Evolutionary conservation across 2,113 vertebrate genomes (phyloP).

Genomic region (Butorides virescens): DNA sequence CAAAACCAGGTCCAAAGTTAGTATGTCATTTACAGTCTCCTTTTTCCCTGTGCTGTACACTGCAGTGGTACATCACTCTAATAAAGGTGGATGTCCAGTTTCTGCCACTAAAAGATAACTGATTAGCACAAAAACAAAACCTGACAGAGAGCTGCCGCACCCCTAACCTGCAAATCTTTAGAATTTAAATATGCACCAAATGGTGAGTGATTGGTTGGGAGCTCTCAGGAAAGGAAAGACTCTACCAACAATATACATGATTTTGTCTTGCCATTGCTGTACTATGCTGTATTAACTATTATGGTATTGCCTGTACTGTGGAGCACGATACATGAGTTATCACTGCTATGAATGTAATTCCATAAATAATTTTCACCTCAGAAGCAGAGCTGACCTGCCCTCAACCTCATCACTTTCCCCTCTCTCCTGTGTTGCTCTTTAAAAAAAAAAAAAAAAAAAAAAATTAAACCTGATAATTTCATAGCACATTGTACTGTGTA

Average conservation of each 20-base stretch:
- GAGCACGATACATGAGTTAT: background rate
- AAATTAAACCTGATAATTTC: background rate
- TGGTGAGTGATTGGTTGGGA: fast-evolving
- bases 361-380: background rate
- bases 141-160: background rate
- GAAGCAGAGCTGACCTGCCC: background rate
- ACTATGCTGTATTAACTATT: fast-evolving
- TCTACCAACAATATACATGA: background rate
- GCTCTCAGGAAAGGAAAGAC: background rate
- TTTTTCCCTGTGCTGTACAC: background rate
- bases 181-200: background rate
- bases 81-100: background rate
- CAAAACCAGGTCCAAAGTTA: background rate
- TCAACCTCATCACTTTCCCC: background rate
- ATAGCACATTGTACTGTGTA: background rate
- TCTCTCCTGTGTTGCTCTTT: background rate
- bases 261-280: background rate
- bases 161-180: background rate
- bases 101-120: background rate
- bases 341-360: background rate
- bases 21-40: background rate
- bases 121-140: background rate
- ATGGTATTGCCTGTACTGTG: background rate
- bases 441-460: background rate
- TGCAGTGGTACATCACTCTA: background rate